phyloP scores from a whole-genome alignment of 2,888 invertebrate genomes.

The Microctonus brassicae region DNA sequence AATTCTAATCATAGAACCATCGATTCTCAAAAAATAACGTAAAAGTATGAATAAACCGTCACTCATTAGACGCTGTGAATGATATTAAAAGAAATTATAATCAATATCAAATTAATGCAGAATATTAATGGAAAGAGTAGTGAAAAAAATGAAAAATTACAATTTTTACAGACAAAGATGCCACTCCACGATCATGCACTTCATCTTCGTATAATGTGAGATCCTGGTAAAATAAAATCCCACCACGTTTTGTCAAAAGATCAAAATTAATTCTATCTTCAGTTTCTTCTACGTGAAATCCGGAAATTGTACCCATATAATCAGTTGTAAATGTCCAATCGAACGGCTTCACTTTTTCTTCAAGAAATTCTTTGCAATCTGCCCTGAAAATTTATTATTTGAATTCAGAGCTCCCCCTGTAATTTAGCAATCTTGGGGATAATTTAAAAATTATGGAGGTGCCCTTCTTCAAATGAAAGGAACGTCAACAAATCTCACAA shows the following conservation, averaged over 20 bases:
- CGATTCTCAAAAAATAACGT: conserved; percentile 93
- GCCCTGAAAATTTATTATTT: conserved; percentile 72
- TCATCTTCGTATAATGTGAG: conserved; percentile 97
- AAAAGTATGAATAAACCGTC: conserved; percentile 90
- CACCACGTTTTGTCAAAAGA: conserved; percentile 88
- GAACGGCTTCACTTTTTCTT: conserved; percentile 87
- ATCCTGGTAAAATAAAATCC: conserved; percentile 95
- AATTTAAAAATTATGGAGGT: no score
- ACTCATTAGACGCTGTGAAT: conserved; percentile 92
- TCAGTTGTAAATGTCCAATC: conserved; percentile 98
- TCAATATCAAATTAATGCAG: no score
- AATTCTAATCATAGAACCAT: conserved; percentile 89
- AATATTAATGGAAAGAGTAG: no score
- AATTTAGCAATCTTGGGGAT: no score
- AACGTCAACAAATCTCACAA: no score
- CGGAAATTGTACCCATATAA: conserved; percentile 85
- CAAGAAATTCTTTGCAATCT: conserved; percentile 73
- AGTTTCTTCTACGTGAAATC: conserved; percentile 75
- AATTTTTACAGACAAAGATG: conserved; percentile 92
- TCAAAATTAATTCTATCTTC: conserved; percentile 88
- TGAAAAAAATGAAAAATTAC: no score
- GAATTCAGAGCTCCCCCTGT: no score
- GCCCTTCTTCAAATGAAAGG: no score
- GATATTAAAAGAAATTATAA: conserved; percentile 29
- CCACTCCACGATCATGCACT: conserved; percentile 96